Percentiles rank a stretch among this genome's conserved stretches.
Conservation (phyloP, 2,888 invertebrate species). For the Lepidocyrtoides sp. region DNA sequence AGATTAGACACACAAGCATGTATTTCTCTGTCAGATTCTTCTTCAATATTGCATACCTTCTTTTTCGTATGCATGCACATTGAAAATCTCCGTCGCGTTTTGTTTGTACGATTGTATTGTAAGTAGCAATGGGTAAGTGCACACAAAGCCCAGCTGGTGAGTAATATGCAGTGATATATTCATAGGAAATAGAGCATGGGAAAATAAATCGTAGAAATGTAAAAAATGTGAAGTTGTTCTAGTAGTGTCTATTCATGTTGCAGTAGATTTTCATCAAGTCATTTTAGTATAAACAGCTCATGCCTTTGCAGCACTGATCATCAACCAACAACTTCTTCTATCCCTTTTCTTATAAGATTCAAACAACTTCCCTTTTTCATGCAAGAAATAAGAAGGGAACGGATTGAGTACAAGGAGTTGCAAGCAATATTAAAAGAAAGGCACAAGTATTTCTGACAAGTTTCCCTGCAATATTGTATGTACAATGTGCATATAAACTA, state of each 20-base stretch:
- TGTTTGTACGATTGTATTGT: constrained; percentile 27
- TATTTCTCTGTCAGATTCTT: too few species aligned
- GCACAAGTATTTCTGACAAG: constrained; percentile 36
- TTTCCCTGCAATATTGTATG: neutral
- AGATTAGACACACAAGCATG: neutral
- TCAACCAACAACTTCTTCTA: neutral
- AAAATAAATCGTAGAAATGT: constrained; percentile 46
- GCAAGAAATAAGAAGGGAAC: neutral
- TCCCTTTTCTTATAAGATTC: constrained; percentile 2
- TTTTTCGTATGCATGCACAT: neutral
- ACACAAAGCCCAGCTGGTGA: constrained; percentile 19
- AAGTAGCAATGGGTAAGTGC: constrained; percentile 34
- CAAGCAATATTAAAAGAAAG: neutral
- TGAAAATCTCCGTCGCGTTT: neutral
- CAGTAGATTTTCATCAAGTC: constrained; percentile 57
- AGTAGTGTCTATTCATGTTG: constrained; percentile 34
- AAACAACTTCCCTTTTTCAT: neutral
- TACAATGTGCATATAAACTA: neutral
- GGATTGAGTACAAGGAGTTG: neutral
- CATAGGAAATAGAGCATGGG: constrained; percentile 50
- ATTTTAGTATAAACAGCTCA: constrained; percentile 14
- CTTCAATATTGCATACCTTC: neutral
- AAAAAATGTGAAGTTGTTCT: constrained; percentile 33
- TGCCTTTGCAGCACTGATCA: constrained; percentile 1
- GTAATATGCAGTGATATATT: constrained; percentile 27